Conservation (phyloP, 2,113 vertebrate species). For the Cavia porcellus region DNA sequence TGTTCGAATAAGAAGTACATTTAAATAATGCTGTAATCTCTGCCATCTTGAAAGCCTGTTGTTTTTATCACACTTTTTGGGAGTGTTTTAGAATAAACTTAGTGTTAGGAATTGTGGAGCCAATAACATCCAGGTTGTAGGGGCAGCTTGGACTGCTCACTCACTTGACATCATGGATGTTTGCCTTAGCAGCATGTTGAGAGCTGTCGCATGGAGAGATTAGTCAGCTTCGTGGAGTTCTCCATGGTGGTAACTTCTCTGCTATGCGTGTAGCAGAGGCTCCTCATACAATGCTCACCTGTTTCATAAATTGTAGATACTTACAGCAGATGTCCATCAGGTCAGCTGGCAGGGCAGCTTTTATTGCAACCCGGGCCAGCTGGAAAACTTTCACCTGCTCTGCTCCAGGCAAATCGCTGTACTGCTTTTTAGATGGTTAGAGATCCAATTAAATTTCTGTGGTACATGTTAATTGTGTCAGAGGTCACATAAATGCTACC, state of each 20-base stretch:
- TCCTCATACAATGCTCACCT: not conserved
- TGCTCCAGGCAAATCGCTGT: not conserved
- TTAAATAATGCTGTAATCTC: constrained; percentile 43
- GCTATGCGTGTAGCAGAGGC: not conserved
- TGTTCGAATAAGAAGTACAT: not conserved
- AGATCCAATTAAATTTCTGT: not conserved
- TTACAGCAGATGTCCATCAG: not conserved
- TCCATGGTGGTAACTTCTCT: not conserved
- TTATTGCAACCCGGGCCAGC: not conserved
- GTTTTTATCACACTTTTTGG: not conserved
- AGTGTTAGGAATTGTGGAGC: not conserved
- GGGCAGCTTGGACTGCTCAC: not conserved
- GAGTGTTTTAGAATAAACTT: not conserved
- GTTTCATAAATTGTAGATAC: not conserved
- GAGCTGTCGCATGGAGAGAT: not conserved
- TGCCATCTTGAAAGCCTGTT: not conserved
- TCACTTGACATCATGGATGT: not conserved
- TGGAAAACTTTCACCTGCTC: not conserved
- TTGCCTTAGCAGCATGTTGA: not conserved
- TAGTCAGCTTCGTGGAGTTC: not conserved
- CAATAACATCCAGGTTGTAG: not conserved
- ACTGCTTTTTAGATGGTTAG: not conserved
- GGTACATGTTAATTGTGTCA: not conserved
- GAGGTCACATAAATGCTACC: not conserved
- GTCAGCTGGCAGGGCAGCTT: not conserved